A percentile compares a stretch with the other conserved stretches of the same genome.
These are phyloP conservation scores for Montipora cactus DNA, from an alignment of 64 coral and sea anemone species.

Conservation along the genomic window DNA sequence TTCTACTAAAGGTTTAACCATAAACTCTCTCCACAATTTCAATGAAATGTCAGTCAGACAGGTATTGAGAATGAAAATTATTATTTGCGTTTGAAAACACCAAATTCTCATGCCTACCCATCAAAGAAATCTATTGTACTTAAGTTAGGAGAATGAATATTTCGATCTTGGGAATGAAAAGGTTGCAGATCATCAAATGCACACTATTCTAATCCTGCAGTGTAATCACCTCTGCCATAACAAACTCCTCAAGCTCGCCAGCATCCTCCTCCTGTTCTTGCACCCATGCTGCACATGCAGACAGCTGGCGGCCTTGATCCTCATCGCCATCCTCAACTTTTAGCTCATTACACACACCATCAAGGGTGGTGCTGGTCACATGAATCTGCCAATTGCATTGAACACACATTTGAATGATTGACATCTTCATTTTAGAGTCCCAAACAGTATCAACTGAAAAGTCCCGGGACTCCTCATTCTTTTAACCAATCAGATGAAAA, in stretches of 20 bases:
- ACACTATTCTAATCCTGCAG: not conserved
- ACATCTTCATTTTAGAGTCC: not conserved
- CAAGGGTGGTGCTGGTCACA: constrained; percentile 84
- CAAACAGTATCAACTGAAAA: not conserved
- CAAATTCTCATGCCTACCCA: too few species aligned
- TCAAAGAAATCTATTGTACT: too few species aligned
- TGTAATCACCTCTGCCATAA: constrained; percentile 71
- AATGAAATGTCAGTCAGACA: too few species aligned
- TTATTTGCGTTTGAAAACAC: too few species aligned
- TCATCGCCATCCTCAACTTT: constrained; percentile 82
- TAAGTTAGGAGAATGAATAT: too few species aligned
- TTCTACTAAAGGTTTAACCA: too few species aligned
- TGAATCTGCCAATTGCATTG: constrained; percentile 17
- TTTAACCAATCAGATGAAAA: too few species aligned
- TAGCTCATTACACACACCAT: constrained; percentile 83
- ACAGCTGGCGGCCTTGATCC: constrained; percentile 69
- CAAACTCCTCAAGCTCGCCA: constrained; percentile 64
- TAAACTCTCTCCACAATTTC: too few species aligned
- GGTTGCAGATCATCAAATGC: not conserved
- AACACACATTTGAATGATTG: not conserved
- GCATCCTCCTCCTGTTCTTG: constrained; percentile 70
- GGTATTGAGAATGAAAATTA: too few species aligned
- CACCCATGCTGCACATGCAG: constrained; percentile 88
- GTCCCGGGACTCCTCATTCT: too few species aligned
- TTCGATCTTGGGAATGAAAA: not conserved